Evolutionary conservation across 2,888 invertebrate genomes (phyloP), one percentile per base, ranked within the genome.

Genomic region (Hemistola chrysoprasaria): DNA sequence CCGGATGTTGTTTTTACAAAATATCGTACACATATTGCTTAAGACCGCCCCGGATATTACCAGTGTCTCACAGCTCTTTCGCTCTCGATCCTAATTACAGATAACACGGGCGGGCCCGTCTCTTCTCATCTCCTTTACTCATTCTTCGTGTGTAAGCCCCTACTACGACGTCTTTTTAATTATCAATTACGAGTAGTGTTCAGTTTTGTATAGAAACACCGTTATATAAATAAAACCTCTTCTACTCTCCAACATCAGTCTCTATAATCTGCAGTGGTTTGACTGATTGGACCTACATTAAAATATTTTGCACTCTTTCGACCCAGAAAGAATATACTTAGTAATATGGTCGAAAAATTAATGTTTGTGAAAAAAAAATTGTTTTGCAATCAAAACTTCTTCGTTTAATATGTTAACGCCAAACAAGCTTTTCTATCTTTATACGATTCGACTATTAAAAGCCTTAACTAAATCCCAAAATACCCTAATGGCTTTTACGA

Each of bases 81-180:
- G 62, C 68, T 71, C 72, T 78, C 71, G 81, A 82, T 81, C 74
- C 80, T 84, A 84, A 84, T 85, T 84, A 84, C 75, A 83, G 85
- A 85, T 84, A 83, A 74, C 70, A 66, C 56, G 62, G 62, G 56
- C 56, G 62, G 56, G 55, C 53, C 58, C 61, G 59, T 67, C 65
- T 69, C 62, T 61, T 56, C 69, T 65, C 71, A 71, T 77, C 78
- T 76, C 71, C 65, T 75, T 75, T 70, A 63, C 64, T 65, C n/a
- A n/a, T n/a, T 66, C 61, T 63, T 65, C 56, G 36, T 52, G 53
- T 59, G 53, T 56, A 57, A 55, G 49, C 48, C 47, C 42, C 37
- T n/a, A 49, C 41, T 47, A 43, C 47, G 47, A 42, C 27, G 7
- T 20, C 24, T 21, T 28, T 22, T 32, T 24, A 35, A 39, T 28